Conservation (phyloP, 2,113 vertebrate genomes). For the Paratilapia polleni region DNA sequence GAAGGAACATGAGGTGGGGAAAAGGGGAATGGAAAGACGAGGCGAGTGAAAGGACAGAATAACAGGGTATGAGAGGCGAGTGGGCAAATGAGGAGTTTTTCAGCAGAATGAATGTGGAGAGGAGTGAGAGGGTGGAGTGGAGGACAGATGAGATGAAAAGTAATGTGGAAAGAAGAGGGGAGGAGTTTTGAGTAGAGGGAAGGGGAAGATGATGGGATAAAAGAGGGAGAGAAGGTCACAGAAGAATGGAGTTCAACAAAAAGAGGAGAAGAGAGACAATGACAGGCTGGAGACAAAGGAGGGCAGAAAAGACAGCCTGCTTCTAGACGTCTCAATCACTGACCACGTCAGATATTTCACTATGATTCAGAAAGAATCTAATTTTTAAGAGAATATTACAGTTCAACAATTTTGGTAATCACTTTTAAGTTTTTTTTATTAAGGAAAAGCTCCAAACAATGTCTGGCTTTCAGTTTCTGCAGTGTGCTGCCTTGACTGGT, state of each 20-base stretch:
- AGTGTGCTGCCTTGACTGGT: neutral
- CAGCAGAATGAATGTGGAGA: slow-evolving; percentile 38
- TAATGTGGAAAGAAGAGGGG: slow-evolving; percentile 1
- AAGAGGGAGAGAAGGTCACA: neutral
- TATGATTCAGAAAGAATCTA: neutral
- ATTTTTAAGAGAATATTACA: neutral
- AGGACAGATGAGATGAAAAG: slow-evolving; percentile 25
- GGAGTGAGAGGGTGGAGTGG: neutral
- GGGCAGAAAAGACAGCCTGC: neutral
- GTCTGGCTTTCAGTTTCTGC: neutral
- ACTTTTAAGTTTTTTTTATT: neutral
- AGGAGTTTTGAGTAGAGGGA: slow-evolving; percentile 6
- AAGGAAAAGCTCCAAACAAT: neutral
- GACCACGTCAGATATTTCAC: neutral
- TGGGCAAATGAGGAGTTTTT: slow-evolving; percentile 24
- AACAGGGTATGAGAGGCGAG: slow-evolving; percentile 13
- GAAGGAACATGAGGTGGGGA: slow-evolving; percentile 5
- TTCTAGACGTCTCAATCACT: neutral
- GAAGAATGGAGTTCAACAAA: neutral
- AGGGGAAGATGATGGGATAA: slow-evolving; percentile 6
- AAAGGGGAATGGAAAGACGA: neutral
- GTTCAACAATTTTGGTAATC: neutral
- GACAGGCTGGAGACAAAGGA: neutral
- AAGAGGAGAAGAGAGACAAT: neutral
- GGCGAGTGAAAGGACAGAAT: slow-evolving; percentile 30